Conservation (phyloP, 2,113 vertebrate species). For the Phalacrocorax aristotelis region DNA sequence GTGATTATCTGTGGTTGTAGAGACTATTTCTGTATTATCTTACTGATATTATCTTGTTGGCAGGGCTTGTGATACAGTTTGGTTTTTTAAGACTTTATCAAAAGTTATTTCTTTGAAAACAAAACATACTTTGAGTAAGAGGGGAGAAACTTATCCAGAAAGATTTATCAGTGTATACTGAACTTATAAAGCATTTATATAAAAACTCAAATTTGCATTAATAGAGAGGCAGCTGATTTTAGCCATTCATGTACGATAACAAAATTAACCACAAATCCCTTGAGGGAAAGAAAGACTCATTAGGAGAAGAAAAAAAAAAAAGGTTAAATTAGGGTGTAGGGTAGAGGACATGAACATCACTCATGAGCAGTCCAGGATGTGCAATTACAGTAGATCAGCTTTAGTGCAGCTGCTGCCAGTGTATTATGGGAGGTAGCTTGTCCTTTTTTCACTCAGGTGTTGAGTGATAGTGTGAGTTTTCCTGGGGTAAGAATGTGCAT, state of each 20-base stretch:
- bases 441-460: background rate
- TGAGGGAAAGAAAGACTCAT: background rate
- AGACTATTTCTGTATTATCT: background rate
- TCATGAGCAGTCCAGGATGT: background rate
- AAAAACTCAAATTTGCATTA: background rate
- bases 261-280: background rate
- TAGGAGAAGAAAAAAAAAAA: background rate
- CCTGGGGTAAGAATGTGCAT: background rate
- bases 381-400: background rate
- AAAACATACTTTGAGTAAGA: background rate
- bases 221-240: background rate
- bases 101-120: background rate
- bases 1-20: background rate
- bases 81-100: background rate
- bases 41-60: background rate
- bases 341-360: background rate
- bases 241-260: background rate
- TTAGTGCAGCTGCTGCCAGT: background rate
- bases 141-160: background rate
- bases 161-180: background rate
- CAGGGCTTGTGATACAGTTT: background rate
- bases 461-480: background rate
- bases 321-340: background rate
- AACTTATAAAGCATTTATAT: background rate
- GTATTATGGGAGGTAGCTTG: background rate